Evolutionary conservation across 1,140 invertebrate genomes (phyloP).

Genomic region (Drosophila insularis): DNA sequence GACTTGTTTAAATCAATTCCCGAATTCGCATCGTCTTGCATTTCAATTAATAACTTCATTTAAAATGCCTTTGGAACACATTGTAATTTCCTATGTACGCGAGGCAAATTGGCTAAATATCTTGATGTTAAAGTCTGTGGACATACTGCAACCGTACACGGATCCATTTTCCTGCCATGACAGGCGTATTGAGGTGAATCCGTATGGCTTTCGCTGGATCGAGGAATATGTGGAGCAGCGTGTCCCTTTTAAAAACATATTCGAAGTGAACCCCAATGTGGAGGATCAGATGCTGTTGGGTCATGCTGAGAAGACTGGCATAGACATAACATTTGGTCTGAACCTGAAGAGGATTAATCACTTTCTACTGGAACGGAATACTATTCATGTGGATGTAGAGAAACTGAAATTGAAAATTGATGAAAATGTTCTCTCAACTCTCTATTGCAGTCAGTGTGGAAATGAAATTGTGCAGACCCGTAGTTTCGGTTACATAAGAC

Average conservation of each 20-base stretch:
- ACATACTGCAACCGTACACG: conserved; percentile 6
- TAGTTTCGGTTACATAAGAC: conserved; percentile 17
- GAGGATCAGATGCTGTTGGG: neutral
- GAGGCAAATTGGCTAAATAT: conserved; percentile 31
- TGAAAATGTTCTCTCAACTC: neutral
- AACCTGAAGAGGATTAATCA: conserved; percentile 4
- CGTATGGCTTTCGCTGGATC: conserved; percentile 34
- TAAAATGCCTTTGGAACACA: conserved; percentile 48
- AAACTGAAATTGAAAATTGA: conserved; percentile 13
- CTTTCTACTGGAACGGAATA: conserved; percentile 5
- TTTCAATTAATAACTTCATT: neutral
- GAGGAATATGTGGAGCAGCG: conserved; percentile 39
- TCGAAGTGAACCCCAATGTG: conserved; percentile 17
- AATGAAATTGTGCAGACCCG: conserved; percentile 20
- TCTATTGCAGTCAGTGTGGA: conserved; percentile 47
- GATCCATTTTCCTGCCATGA: neutral
- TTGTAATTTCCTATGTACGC: conserved; percentile 29
- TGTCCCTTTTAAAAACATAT: conserved; percentile 25
- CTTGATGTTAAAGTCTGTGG: conserved; percentile 42
- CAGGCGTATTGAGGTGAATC: conserved; percentile 20
- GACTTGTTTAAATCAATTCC: no score
- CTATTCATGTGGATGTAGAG: conserved; percentile 2
- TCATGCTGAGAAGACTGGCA: neutral
- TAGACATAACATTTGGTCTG: conserved; percentile 24
- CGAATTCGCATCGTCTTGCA: neutral